Evolutionary conservation across 2,797 vertebrate species (phyloP).

Genomic region (Sebastes oblongus): DNA sequence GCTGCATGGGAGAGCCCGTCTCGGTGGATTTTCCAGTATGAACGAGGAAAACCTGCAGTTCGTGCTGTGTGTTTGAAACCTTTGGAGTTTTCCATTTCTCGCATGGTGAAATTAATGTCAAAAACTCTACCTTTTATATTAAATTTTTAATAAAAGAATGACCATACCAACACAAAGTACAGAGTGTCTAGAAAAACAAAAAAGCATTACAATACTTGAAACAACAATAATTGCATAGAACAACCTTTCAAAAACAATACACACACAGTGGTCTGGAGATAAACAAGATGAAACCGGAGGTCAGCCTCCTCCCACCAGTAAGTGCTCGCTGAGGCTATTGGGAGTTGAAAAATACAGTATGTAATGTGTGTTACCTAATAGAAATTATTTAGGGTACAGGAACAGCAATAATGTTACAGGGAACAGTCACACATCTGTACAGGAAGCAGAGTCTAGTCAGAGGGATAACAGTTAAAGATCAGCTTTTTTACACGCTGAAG

Average conservation of each 20-base stretch:
- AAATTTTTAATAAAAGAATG: constrained; percentile 84
- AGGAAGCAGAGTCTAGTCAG: constrained; percentile 25
- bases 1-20: constrained; percentile 36
- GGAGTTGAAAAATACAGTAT: constrained; percentile 53
- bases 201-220: constrained; percentile 73
- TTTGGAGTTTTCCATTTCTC: constrained; percentile 30
- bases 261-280: constrained; percentile 60
- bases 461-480: not conserved
- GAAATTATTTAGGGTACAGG: constrained; percentile 34
- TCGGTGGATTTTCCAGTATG: constrained; percentile 50
- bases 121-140: constrained; percentile 53
- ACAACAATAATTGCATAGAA: constrained; percentile 85
- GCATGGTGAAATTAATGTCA: not conserved
- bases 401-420: constrained; percentile 25
- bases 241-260: constrained; percentile 61
- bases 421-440: constrained; percentile 41
- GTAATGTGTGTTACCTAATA: constrained; percentile 31
- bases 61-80: not conserved
- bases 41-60: not conserved
- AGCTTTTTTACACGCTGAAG: not conserved
- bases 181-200: constrained; percentile 67
- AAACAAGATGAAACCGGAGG: constrained; percentile 26
- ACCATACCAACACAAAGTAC: constrained; percentile 77
- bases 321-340: constrained; percentile 63
- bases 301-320: constrained; percentile 45